Conservation (phyloP, 2,113 vertebrate genomes). For the Coptodon rendalli region DNA sequence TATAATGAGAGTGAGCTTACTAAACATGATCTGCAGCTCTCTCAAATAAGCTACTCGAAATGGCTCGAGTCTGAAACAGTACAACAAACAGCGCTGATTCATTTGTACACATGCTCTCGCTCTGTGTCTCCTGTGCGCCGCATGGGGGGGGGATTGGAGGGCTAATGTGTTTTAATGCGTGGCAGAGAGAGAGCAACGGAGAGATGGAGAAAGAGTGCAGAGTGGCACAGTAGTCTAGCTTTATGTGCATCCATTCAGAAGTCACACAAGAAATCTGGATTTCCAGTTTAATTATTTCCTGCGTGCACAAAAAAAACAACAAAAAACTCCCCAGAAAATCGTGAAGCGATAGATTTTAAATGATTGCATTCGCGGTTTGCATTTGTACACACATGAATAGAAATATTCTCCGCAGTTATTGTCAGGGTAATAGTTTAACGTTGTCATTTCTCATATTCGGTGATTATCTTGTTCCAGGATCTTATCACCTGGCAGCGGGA, state of each 20-base stretch:
- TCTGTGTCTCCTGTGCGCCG: not conserved
- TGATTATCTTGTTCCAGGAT: constrained; percentile 45
- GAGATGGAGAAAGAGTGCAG: constrained; percentile 8
- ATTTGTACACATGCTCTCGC: constrained; percentile 34
- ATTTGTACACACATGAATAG: constrained; percentile 32
- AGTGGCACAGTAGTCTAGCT: not conserved
- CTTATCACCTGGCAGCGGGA: constrained; percentile 33
- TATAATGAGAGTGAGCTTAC: constrained; percentile 70
- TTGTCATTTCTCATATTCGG: constrained; percentile 10
- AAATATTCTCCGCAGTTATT: not conserved
- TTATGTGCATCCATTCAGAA: constrained; percentile 13
- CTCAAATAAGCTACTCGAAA: constrained; percentile 58
- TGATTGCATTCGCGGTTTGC: constrained; percentile 42
- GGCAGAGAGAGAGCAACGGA: constrained; percentile 6
- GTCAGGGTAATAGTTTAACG: constrained; percentile 18
- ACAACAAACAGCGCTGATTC: constrained; percentile 57
- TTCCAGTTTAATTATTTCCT: constrained; percentile 41
- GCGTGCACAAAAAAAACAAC: constrained; percentile 10
- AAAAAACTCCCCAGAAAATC: not conserved
- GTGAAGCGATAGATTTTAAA: constrained; percentile 29
- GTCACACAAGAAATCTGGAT: not conserved
- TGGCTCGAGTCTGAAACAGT: constrained; percentile 38
- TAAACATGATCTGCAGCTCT: constrained; percentile 62
- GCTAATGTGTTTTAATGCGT: constrained; percentile 35
- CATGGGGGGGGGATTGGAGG: not conserved